Evolutionary conservation across 2,797 vertebrate species (phyloP), one percentile per base, ranked within the genome.

Genomic region (Oreortyx pictus): DNA sequence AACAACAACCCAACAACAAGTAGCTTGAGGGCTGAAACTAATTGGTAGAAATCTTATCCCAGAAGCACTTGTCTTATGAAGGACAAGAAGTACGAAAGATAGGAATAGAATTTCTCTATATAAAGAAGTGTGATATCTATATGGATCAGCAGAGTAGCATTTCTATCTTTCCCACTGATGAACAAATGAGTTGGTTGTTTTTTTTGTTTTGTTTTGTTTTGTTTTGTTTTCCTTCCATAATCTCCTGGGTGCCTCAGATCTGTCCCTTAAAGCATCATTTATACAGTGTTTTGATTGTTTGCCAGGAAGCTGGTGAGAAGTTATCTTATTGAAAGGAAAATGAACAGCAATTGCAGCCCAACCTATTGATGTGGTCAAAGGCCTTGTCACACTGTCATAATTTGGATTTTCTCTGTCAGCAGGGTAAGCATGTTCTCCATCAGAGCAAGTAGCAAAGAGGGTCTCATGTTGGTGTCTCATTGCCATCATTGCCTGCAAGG

Each of bases 311-410:
- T 75, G 35, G 27, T 89, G 46, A 83, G 59, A 72, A 81, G 31
- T 13, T 86, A 37, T 47, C n/a, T 86, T 72, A 64, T 29, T 66
- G 54, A 78, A 91, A 66, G 43, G 27, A 78, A 87, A 92, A 89
- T 17, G 29, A 70, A 52, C 20, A 82, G 19, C 0, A 1, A 70
- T 37, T 79, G 56, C 59, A 79, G 39, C 84, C 85, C 44, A 74
- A 29, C 15, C 39, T 57, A 14, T 23, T 84, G 25, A 16, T 83
- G 72, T 88, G 64, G 74, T 82, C 73, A 72, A 35, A 37, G 67
- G 44, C 27, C 57, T 12, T 50, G 9, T 20, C 44, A 60, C 17
- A 20, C 10, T 50, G 10, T 18, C 44, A 60, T 22, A 29, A 27
- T 25, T n/a, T 25, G n/a, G 15, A 22, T 76, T 94, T 85, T n/a